These are phyloP conservation scores for Heterodera schachtii DNA, from an alignment of 1,140 invertebrate genomes.

Conservation along the genomic window DNA sequence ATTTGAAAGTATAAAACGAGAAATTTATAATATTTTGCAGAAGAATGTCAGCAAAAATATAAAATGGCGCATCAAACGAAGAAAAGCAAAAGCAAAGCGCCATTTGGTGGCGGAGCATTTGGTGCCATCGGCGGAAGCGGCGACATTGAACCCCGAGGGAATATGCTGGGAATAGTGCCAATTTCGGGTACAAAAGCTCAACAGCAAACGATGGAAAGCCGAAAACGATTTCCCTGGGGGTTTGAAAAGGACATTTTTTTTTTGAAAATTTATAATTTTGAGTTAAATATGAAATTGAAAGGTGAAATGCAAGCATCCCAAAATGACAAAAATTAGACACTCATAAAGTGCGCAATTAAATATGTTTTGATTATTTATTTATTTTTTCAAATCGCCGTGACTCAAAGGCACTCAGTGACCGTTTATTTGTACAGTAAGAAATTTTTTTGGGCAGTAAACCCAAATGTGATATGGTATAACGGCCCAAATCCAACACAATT, in stretches of 20 bases:
- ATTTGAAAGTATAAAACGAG: too few species aligned
- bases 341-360: neutral
- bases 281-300: neutral
- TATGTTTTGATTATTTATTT: too few species aligned
- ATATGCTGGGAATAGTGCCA: neutral
- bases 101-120: conserved; percentile 3
- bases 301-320: neutral
- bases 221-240: neutral
- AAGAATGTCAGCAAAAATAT: too few species aligned
- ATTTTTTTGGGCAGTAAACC: too few species aligned
- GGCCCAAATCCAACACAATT: too few species aligned
- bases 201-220: neutral
- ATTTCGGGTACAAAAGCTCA: conserved; percentile 3
- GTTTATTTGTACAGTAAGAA: too few species aligned
- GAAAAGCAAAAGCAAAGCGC: too few species aligned
- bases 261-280: neutral
- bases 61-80: neutral
- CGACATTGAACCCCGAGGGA: neutral
- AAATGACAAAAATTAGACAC: neutral
- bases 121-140: neutral
- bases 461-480: too few species aligned
- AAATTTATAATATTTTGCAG: too few species aligned
- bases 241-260: neutral
- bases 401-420: too few species aligned
- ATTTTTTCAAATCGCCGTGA: too few species aligned